Base-by-base conservation (phyloP, 2,888 invertebrate species). In the Tachina lurida region DNA sequence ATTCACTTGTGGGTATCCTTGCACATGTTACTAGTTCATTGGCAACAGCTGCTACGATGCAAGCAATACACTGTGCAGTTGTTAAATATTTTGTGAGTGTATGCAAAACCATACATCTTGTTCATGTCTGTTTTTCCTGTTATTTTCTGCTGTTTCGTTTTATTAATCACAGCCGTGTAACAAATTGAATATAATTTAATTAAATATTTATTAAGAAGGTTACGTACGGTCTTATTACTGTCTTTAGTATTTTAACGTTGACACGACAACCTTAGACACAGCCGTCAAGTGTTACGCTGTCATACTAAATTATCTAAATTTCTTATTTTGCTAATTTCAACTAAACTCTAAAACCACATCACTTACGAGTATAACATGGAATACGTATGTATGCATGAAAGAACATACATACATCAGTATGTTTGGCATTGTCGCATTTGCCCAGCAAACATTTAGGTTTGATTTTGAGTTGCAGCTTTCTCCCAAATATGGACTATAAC, bases 121-220 rank as follows among this genome's bases (percentile, higher is more conserved):
- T 13, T 41, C 47, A 54, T 76, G 56, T 12, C 52, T 31, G 47
- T 60, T 41, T 54, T 22, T 49, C 70, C 15, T 52, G 15, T 31
- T 45, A 41, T 31, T 10, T 63, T 54, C 41, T 60, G 45, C 15
- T 45, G 10, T 62, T 60, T 22, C 63, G 43, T 70, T 75, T 74
- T 78, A 60, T 84, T 78, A 84, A 78, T 79, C 63, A 52, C 45
- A 70, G 63, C 15, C 62, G 65, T 71, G 71, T 65, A 65, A 71
- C 54, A 71, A 84, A 84, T 60, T 71, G 70, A 43, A 52, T 58
- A 71, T 79, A 84, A 84, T 79, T 84, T 70, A 79, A 84, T 75
- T 84, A 70, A 84, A 84, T 84, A 84, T 79, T 84, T 84, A 84
- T 75, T 65, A 75, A 63, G 65, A 79, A 84, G 63, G 70, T 71